These are phyloP conservation scores for Argya squamiceps DNA, from an alignment of 2,797 vertebrate genomes.

Conservation along the genomic window DNA sequence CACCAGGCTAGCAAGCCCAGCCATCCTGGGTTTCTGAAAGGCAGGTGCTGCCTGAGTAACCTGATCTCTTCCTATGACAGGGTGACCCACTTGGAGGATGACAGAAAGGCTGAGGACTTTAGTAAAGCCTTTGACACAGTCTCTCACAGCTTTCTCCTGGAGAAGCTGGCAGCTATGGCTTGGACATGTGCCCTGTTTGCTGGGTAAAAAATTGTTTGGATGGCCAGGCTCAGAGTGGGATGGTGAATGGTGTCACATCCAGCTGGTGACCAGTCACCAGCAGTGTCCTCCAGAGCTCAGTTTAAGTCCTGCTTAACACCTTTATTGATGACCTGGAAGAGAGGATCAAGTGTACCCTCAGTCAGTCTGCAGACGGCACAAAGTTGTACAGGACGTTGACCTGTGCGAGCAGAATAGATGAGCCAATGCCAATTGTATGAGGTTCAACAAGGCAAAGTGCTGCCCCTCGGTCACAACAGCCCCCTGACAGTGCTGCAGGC, in stretches of 20 bases:
- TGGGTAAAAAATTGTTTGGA: not conserved
- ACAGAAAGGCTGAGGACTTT: not conserved
- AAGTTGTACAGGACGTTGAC: not conserved
- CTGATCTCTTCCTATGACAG: not conserved
- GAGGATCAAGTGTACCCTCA: rapidly evolving
- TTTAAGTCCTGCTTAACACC: not conserved
- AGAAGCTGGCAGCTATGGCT: not conserved
- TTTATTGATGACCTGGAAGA: not conserved
- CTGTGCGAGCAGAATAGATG: not conserved
- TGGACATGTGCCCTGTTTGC: not conserved
- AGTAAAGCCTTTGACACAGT: not conserved
- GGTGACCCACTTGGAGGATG: not conserved
- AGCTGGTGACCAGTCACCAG: not conserved
- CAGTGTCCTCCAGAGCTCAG: not conserved
- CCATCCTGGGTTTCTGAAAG: not conserved
- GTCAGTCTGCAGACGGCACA: not conserved
- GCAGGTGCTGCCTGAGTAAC: not conserved
- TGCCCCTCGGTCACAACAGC: not conserved
- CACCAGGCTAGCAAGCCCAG: not conserved
- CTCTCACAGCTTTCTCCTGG: not conserved
- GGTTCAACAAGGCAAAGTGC: not conserved
- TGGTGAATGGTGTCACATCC: not conserved
- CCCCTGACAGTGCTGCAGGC: not conserved
- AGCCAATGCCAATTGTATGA: not conserved
- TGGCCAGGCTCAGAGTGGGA: no score